phyloP scores from a whole-genome alignment of 2,113 vertebrate genomes.

The Calypte anna region DNA sequence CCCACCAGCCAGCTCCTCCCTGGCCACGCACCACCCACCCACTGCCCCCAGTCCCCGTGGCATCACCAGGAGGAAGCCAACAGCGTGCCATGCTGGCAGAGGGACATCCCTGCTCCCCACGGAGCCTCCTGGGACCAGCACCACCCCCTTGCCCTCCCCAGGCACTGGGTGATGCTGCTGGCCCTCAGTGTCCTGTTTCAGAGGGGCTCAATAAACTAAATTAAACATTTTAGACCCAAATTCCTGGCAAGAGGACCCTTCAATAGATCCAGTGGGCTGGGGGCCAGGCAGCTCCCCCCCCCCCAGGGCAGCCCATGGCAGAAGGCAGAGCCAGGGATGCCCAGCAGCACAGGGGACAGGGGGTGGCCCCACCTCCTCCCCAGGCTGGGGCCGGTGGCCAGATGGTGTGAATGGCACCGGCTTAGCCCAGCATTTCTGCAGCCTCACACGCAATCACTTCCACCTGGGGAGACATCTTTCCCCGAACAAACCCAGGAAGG shows the following conservation, averaged over 20 bases:
- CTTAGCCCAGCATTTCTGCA: constrained; percentile 4
- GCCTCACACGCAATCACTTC: not conserved
- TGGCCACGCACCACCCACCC: not conserved
- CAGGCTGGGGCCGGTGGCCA: not conserved
- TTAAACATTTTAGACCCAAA: not conserved
- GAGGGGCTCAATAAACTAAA: not conserved
- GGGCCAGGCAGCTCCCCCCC: not conserved
- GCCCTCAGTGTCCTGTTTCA: not conserved
- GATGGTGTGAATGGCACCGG: constrained; percentile 30
- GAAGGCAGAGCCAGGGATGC: not conserved
- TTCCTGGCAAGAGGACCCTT: not conserved
- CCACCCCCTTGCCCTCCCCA: too few relatives aligned
- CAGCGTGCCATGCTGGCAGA: not conserved
- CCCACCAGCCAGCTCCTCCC: accelerated
- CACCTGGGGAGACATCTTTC: not conserved
- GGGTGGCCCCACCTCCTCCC: not conserved
- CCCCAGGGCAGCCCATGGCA: not conserved
- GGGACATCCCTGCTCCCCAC: not conserved
- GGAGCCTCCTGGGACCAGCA: not conserved
- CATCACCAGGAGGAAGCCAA: not conserved
- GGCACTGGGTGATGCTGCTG: not conserved
- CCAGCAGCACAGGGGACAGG: accelerated
- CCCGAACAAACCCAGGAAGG: not conserved
- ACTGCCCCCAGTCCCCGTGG: accelerated
- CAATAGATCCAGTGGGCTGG: not conserved